phyloP scores from a whole-genome alignment of 2,888 invertebrate species.

The Amphipoea lucens region DNA sequence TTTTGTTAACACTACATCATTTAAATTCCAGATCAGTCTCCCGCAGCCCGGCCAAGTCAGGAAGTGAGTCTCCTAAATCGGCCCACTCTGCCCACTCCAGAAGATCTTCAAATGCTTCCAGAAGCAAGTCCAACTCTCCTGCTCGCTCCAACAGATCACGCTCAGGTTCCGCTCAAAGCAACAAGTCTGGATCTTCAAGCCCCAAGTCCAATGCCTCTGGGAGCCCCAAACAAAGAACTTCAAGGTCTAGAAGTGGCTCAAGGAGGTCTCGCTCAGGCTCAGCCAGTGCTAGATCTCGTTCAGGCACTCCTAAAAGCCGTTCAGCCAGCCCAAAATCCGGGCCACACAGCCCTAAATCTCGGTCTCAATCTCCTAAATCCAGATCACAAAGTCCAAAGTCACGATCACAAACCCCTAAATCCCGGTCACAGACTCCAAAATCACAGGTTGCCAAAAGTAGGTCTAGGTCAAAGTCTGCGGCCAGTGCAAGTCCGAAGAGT shows the following conservation, averaged over 20 bases:
- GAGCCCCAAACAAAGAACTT: constrained; percentile 79
- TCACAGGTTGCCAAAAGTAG: constrained; percentile 77
- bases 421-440: constrained; percentile 76
- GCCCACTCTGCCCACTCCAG: constrained; percentile 79
- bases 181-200: constrained; percentile 86
- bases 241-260: constrained; percentile 84
- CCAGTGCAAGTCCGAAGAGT: constrained; percentile 81
- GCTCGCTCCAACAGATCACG: constrained; percentile 83
- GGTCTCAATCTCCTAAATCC: constrained; percentile 73
- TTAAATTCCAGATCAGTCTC: constrained; percentile 82
- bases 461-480: constrained; percentile 83
- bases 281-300: constrained; percentile 78
- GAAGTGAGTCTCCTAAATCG: constrained; percentile 86
- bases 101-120: constrained; percentile 83
- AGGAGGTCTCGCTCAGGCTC: constrained; percentile 78
- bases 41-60: constrained; percentile 83
- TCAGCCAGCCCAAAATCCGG: constrained; percentile 75
- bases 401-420: constrained; percentile 79
- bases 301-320: constrained; percentile 76
- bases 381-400: constrained; percentile 80
- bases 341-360: constrained; percentile 75
- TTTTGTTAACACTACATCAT: not conserved
- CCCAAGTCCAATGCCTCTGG: constrained; percentile 85
- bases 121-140: constrained; percentile 87
- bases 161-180: constrained; percentile 81